These are phyloP conservation scores for Ptilonorhynchus violaceus DNA, from an alignment of 2,113 vertebrate genomes.

Conservation along the genomic window DNA sequence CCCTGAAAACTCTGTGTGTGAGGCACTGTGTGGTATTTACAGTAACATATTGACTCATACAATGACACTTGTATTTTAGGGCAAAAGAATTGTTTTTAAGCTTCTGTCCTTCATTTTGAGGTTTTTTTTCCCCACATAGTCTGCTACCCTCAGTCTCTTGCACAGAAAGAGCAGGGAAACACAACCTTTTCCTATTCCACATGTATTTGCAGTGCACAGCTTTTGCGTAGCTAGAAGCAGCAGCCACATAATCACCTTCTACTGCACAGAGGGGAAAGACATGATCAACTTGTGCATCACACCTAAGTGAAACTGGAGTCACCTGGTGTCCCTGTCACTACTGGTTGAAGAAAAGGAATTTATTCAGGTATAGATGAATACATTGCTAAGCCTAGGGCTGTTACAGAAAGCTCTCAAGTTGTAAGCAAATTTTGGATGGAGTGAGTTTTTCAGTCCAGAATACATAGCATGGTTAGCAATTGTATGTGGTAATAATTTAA, in stretches of 20 bases:
- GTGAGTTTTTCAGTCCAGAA: neutral
- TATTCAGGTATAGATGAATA: neutral
- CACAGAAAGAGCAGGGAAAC: neutral
- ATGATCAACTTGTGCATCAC: neutral
- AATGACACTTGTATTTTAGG: neutral
- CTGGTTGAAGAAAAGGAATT: neutral
- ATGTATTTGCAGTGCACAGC: neutral
- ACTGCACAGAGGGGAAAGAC: fast-evolving
- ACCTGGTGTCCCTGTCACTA: neutral
- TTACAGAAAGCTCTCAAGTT: neutral
- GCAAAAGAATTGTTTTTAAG: neutral
- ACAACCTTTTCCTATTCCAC: neutral
- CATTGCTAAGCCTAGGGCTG: neutral
- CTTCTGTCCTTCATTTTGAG: neutral
- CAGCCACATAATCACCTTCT: neutral
- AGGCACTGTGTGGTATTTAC: neutral
- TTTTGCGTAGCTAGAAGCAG: neutral
- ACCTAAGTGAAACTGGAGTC: neutral
- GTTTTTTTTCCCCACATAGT: neutral
- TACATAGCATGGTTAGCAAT: neutral
- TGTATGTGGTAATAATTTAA: neutral
- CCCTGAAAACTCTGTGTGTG: neutral
- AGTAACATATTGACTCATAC: neutral
- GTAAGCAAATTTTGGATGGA: neutral
- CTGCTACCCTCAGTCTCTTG: neutral